Evolutionary conservation across 2,888 invertebrate genomes (phyloP), one percentile per base, ranked within the genome.

Genomic region (Gymnosoma rotundatum): DNA sequence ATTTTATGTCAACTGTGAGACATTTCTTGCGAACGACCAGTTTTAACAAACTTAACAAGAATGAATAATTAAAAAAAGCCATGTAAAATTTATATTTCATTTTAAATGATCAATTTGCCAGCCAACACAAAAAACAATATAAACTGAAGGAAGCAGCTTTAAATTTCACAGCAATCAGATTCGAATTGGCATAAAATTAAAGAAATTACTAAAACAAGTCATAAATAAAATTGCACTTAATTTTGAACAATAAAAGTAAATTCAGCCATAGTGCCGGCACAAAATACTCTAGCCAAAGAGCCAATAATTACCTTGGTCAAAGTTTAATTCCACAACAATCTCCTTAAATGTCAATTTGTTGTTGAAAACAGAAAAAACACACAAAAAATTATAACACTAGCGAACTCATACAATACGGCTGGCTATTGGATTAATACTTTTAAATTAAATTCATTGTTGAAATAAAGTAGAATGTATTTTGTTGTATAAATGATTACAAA

Each of bases 291-390:
- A 76, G 25, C 18, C 25, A 36, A 38, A n/a, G 52, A 45, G 21
- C 60, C 60, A 12, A 66, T 79, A 81, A 81, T 75, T 81, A 48
- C 32, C 63, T 63, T 75, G 75, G 81, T 70, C 81, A 81, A 75
- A 75, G 81, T 69, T 75, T 81, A 69, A 58, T 69, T 75, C 56
- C 38, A 79, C 10, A 70, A 70, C 81, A 82, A 76, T 82, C 76
- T 82, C 81, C 75, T 84, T 84, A 81, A 84, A 84, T 84, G 84
- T 81, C 84, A 84, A 78, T 81, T 78, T 78, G 45, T 73, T 81
- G 48, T 67, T 12, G n/a, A 2, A 36, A n/a, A 64, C 25, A 5
- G 5, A 60, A 20, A 20, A 36, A 45, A n/a, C n/a, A n/a, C n/a
- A n/a, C n/a, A n/a, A 45, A 58, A 52, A 52, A 2, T 25, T 25